These are phyloP conservation scores for Pangasius djambal DNA, from an alignment of 2,797 vertebrate species.

Conservation along the genomic window DNA sequence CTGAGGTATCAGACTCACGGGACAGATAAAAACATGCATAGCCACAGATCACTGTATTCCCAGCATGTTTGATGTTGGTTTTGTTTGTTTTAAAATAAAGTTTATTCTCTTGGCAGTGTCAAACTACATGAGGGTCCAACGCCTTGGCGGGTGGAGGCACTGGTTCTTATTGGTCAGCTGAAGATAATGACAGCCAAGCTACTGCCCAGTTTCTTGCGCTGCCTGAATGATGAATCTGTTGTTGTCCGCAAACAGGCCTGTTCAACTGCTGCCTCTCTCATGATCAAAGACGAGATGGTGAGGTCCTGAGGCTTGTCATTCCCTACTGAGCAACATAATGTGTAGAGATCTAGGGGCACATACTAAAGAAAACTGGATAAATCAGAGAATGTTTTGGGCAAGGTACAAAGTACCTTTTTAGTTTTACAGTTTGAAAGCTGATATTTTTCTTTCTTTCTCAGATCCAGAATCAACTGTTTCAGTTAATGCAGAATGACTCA, in stretches of 20 bases:
- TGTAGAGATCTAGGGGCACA: neutral
- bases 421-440: too few species aligned
- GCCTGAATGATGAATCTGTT: conserved; percentile 72
- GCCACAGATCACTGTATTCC: neutral
- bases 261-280: conserved; percentile 70
- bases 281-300: conserved; percentile 71
- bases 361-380: neutral
- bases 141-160: conserved; percentile 67
- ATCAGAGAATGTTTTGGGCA: neutral
- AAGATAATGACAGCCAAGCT: conserved; percentile 76
- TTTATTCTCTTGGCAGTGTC: conserved; percentile 48
- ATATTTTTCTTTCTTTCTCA: conserved; percentile 49
- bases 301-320: conserved; percentile 20
- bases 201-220: conserved; percentile 71
- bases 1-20: conserved; percentile 66
- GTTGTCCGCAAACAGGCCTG: conserved; percentile 75
- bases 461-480: conserved; percentile 71
- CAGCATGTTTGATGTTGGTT: neutral
- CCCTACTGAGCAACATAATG: neutral
- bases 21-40: neutral
- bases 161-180: conserved; percentile 71
- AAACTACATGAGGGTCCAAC: conserved; percentile 67
- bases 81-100: neutral
- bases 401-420: neutral
- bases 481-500: conserved; percentile 72